Percentiles rank a stretch among this genome's conserved stretches.
Conservation (phyloP, 2,888 invertebrate genomes). For the Philereme vetulata region DNA sequence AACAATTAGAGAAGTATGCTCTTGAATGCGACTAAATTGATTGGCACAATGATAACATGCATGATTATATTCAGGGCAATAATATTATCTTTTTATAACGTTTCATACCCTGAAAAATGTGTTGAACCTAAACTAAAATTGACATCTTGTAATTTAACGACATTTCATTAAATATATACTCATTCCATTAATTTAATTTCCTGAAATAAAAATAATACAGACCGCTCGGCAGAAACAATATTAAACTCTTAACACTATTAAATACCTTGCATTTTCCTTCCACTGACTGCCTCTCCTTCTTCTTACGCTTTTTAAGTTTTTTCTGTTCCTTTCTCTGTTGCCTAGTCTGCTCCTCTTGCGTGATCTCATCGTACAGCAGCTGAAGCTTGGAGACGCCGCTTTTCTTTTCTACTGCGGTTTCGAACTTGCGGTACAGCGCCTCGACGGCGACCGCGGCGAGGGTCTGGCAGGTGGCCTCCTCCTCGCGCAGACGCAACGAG, state of each 20-base stretch:
- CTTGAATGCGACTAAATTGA: no score
- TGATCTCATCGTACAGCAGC: slow-evolving; percentile 93
- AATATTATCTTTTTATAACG: no score
- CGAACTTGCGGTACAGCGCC: slow-evolving; percentile 94
- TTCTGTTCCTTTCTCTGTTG: slow-evolving; percentile 94
- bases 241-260: neutral
- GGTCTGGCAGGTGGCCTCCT: slow-evolving; percentile 97
- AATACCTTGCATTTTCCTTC: slow-evolving; percentile 74
- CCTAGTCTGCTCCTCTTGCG: slow-evolving; percentile 93
- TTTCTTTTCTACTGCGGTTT: slow-evolving; percentile 94
- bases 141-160: no score
- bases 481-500: slow-evolving; percentile 93
- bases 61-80: no score
- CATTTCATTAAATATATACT: no score
- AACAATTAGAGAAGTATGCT: no score
- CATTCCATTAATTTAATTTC: no score
- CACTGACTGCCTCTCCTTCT: slow-evolving; percentile 83
- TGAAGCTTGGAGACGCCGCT: slow-evolving; percentile 95
- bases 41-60: no score
- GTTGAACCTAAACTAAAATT: no score
- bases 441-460: slow-evolving; percentile 95
- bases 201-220: no score
- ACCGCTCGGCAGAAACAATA: no score
- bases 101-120: no score
- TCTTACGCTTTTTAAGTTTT: slow-evolving; percentile 90